Conservation (phyloP, 2,797 vertebrate genomes). For the Betta splendens region DNA sequence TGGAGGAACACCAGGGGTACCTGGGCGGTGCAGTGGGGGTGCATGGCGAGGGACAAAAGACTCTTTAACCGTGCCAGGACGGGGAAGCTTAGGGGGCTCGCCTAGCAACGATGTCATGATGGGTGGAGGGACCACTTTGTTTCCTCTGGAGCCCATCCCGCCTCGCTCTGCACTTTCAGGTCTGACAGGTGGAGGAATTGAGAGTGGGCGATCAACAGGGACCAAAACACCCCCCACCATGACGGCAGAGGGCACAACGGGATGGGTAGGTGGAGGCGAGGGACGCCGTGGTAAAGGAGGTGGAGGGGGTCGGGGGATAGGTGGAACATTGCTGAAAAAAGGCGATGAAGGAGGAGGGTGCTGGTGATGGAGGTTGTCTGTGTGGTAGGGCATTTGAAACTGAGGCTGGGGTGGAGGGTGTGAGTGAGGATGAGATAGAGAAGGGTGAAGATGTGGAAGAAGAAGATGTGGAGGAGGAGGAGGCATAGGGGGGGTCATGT, state of each 20-base stretch:
- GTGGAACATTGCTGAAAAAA: slow-evolving; percentile 67
- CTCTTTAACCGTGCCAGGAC: slow-evolving; percentile 88
- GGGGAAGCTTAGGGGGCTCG: slow-evolving; percentile 80
- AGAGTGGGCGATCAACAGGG: slow-evolving; percentile 74
- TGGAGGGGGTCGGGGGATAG: slow-evolving; percentile 72
- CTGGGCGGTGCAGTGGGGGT: slow-evolving; percentile 81
- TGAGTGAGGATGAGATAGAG: slow-evolving; percentile 66
- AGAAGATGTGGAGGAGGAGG: slow-evolving; percentile 70
- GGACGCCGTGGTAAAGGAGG: slow-evolving; percentile 62
- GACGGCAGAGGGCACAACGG: slow-evolving; percentile 69
- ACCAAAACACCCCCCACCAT: slow-evolving; percentile 83
- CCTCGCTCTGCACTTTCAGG: slow-evolving; percentile 63
- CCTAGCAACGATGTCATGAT: slow-evolving; percentile 78
- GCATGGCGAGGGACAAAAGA: slow-evolving; percentile 80
- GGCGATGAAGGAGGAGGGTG: slow-evolving; percentile 65
- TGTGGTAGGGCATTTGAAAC: slow-evolving; percentile 77
- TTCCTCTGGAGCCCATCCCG: slow-evolving; percentile 55
- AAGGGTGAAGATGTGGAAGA: slow-evolving; percentile 71
- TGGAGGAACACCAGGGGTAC: slow-evolving; percentile 76
- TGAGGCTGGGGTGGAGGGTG: slow-evolving; percentile 65
- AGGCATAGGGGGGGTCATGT: slow-evolving; percentile 66
- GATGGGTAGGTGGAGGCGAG: slow-evolving; percentile 59
- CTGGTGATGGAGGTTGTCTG: slow-evolving; percentile 71
- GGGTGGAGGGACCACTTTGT: slow-evolving; percentile 59
- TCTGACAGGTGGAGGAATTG: slow-evolving; percentile 62